Percentiles rank a stretch among this genome's conserved stretches.
Conservation (phyloP, 2,113 vertebrate genomes). For the Alaudala cheleensis region DNA sequence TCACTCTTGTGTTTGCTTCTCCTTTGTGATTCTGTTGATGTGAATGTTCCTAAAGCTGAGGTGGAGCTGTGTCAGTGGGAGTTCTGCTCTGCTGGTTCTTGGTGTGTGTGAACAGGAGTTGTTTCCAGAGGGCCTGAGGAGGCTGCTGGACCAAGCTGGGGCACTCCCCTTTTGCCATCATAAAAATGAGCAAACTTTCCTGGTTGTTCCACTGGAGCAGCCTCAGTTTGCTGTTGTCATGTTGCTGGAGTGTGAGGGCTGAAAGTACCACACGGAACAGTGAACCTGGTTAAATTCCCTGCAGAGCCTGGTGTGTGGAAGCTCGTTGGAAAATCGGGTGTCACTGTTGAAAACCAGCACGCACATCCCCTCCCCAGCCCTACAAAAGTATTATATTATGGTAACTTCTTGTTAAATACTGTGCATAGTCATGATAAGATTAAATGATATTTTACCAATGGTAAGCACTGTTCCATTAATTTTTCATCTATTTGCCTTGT, state of each 20-base stretch:
- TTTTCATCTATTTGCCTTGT: neutral
- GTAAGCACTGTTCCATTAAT: neutral
- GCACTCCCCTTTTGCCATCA: neutral
- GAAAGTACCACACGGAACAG: neutral
- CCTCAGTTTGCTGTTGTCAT: neutral
- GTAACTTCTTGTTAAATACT: neutral
- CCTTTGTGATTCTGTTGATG: neutral
- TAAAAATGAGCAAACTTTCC: neutral
- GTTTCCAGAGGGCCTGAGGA: too few species aligned
- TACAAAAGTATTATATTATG: neutral
- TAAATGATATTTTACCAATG: neutral
- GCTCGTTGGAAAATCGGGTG: neutral
- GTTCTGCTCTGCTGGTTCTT: neutral
- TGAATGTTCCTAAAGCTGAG: neutral
- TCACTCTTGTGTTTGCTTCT: neutral
- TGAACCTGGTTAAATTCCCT: neutral
- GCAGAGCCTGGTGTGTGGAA: neutral
- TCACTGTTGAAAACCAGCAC: neutral
- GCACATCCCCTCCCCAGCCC: neutral
- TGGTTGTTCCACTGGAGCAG: neutral
- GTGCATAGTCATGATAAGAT: accelerated
- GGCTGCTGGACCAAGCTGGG: neutral
- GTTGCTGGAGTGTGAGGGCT: neutral
- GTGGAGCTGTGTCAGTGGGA: neutral
- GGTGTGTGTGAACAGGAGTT: neutral